phyloP scores from a whole-genome alignment of 2,113 vertebrate species.

The Cebidichthys violaceus region DNA sequence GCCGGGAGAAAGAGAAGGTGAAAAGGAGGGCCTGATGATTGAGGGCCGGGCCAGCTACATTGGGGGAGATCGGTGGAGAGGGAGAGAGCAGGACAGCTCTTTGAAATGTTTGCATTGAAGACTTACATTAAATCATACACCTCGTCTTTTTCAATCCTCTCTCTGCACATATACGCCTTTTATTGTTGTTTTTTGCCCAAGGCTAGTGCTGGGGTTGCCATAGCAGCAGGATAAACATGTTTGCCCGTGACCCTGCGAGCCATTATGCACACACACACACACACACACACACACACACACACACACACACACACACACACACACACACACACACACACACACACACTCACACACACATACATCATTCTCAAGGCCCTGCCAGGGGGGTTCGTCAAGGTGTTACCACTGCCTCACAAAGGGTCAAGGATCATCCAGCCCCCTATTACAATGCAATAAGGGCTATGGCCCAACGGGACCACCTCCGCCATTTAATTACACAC shows the following conservation, averaged over 20 bases:
- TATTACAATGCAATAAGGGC: constrained; percentile 78
- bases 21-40: constrained; percentile 75
- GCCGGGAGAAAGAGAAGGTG: constrained; percentile 79
- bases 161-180: constrained; percentile 30
- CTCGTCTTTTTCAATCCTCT: constrained; percentile 32
- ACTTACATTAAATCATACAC: constrained; percentile 52
- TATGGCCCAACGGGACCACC: constrained; percentile 52
- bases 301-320: constrained; percentile 22
- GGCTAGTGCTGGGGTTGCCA: constrained; percentile 71
- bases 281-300: constrained; percentile 35
- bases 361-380: constrained; percentile 58
- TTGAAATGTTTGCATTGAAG: constrained; percentile 64
- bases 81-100: constrained; percentile 1
- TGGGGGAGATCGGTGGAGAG: background rate
- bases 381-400: constrained; percentile 57
- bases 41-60: constrained; percentile 61
- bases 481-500: constrained; percentile 69
- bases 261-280: constrained; percentile 38
- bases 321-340: constrained; percentile 28
- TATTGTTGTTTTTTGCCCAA: constrained; percentile 71
- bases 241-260: constrained; percentile 59
- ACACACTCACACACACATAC: too few relatives aligned
- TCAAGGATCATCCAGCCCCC: constrained; percentile 68
- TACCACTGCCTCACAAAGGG: constrained; percentile 49
- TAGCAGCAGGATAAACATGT: constrained; percentile 76